These are phyloP conservation scores for Drosophila auraria DNA, from an alignment of 1,140 invertebrate genomes.

Conservation along the genomic window DNA sequence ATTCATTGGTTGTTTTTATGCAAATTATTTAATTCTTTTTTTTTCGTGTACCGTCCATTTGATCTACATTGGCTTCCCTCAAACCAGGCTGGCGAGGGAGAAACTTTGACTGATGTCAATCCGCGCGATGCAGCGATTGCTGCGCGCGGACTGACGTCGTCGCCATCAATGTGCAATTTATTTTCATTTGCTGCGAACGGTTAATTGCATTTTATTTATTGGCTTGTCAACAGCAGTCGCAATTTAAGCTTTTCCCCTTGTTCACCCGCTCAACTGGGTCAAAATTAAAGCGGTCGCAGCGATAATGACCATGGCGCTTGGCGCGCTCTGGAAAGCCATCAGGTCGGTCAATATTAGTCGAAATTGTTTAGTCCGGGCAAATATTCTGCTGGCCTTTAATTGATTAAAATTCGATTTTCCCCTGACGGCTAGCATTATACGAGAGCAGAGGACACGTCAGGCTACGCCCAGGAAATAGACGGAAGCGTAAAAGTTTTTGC, in stretches of 20 bases:
- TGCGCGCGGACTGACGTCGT: slow-evolving; percentile 37
- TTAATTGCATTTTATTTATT: slow-evolving; percentile 83
- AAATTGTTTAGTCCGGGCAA: slow-evolving; percentile 39
- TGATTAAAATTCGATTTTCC: slow-evolving; percentile 47
- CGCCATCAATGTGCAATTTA: slow-evolving; percentile 78
- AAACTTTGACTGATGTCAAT: slow-evolving; percentile 56
- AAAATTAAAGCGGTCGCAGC: slow-evolving; percentile 39
- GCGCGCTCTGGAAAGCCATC: slow-evolving; percentile 13
- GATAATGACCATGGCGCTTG: slow-evolving; percentile 23
- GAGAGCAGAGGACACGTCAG: not conserved
- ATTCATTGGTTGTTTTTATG: not conserved
- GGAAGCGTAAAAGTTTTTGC: slow-evolving; percentile 5
- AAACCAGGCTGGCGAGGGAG: not conserved
- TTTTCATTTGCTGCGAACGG: slow-evolving; percentile 72
- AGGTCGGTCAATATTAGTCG: slow-evolving; percentile 37
- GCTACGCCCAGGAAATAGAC: slow-evolving; percentile 16
- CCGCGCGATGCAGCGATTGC: slow-evolving; percentile 33
- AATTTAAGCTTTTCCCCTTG: slow-evolving; percentile 48
- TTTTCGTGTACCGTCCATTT: slow-evolving; percentile 15
- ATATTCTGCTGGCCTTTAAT: slow-evolving; percentile 44
- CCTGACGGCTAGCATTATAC: not conserved
- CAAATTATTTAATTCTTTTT: not conserved
- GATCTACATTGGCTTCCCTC: slow-evolving; percentile 15
- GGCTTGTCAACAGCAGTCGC: slow-evolving; percentile 77
- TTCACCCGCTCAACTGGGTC: slow-evolving; percentile 39